Base-by-base conservation (phyloP, 2,888 invertebrate genomes). In the Melolontha melolontha region DNA sequence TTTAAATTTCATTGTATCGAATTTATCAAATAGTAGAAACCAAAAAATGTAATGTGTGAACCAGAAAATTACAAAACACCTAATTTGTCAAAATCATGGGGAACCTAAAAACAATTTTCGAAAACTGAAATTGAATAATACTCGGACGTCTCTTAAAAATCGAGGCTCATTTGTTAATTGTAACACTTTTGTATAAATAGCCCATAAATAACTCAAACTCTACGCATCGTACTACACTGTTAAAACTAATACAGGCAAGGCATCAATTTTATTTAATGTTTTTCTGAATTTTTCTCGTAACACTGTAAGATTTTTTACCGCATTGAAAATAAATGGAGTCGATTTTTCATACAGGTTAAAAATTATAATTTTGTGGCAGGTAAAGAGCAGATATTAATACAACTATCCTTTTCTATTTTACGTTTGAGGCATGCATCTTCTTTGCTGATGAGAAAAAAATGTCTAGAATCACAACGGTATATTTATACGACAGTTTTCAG, bases 111-210 rank as follows among this genome's bases (percentile, higher is more conserved):
- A 72, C 71, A 72, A 73, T 72, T 73, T 73, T 69, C 72, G 55
- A 57, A 68, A 68, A 62, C 62, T 65, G 59, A 66, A 69, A 51
- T 68, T 68, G 67, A 54, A 62, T 66, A 65, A 66, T 66, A 66
- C 27, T 63, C 64, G 54, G 51, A 52, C 52, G 69, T 65, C 54
- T 64, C 67, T 65, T 57, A 70, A 69, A 72, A 70, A 72, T 73
- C 67, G 62, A 50, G 69, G 59, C 72, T 66, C 74, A 74, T 75
- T 75, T 75, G 74, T 74, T 73, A 75, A 74, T 74, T 75, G 74
- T 75, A 75, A 71, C 74, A 74, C 70, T 74, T 75, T 74, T 72
- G 73, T 72, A 75, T 73, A 74, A 73, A 74, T 72, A 73, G 67
- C 66, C 70, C 63, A 73, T 74, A 74, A 74, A 75, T 74, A 73